phyloP scores from a whole-genome alignment of 1,140 invertebrate genomes.

The Thaumatotibia leucotreta region DNA sequence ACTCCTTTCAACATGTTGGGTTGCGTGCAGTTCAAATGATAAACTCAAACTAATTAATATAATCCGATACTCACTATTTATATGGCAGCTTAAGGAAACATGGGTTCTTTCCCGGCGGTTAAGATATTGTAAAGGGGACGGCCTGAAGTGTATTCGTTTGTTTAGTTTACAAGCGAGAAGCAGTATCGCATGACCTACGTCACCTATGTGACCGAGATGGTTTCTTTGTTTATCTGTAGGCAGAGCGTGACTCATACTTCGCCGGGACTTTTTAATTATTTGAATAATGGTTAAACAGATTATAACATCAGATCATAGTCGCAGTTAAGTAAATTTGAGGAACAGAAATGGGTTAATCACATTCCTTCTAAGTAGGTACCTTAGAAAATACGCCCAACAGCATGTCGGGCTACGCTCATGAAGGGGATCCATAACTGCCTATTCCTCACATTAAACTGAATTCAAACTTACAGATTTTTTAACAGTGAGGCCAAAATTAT shows the following conservation, averaged over 20 bases:
- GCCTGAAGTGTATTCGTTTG: not conserved
- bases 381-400: too few relatives aligned
- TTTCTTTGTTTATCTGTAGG: not conserved
- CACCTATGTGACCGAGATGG: not conserved
- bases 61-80: not conserved
- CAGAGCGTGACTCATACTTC: not conserved
- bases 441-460: too few relatives aligned
- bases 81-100: slow-evolving; percentile 7
- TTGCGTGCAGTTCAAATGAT: not conserved
- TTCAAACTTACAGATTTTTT: too few relatives aligned
- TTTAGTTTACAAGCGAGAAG: not conserved
- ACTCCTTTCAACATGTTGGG: slow-evolving; percentile 6
- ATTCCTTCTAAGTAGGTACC: too few relatives aligned
- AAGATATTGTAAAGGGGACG: not conserved
- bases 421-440: too few relatives aligned
- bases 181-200: not conserved
- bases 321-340: too few relatives aligned
- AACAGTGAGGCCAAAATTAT: too few relatives aligned
- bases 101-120: not conserved
- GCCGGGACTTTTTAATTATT: not conserved
- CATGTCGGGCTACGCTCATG: too few relatives aligned
- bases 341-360: too few relatives aligned
- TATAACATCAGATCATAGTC: too few relatives aligned
- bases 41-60: not conserved
- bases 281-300: too few relatives aligned